Conservation (phyloP, 2,888 invertebrate species). For the Camptogramma bilineatum region DNA sequence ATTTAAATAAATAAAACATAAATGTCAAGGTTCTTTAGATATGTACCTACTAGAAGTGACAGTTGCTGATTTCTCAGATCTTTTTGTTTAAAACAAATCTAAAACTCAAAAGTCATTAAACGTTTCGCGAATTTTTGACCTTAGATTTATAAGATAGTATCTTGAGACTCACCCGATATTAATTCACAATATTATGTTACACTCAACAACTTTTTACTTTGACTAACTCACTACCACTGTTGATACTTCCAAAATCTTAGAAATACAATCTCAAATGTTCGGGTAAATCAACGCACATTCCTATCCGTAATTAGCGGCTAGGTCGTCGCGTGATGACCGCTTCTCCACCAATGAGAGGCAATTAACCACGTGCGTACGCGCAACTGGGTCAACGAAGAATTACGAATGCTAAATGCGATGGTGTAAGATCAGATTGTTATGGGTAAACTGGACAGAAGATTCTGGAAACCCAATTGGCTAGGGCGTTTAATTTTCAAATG, state of each 20-base stretch:
- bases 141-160: background rate
- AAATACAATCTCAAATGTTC: slow-evolving; percentile 14
- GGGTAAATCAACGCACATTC: slow-evolving; percentile 30
- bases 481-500: background rate
- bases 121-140: background rate
- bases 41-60: background rate
- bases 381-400: slow-evolving; percentile 68
- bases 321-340: slow-evolving; percentile 62
- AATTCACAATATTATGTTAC: slow-evolving; percentile 8
- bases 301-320: slow-evolving; percentile 61
- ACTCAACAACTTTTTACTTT: background rate
- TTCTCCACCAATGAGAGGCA: slow-evolving; percentile 63
- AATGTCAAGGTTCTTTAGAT: slow-evolving; percentile 1
- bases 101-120: background rate
- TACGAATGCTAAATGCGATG: slow-evolving; percentile 53
- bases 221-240: background rate
- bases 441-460: slow-evolving; percentile 15
- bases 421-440: slow-evolving; percentile 21
- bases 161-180: slow-evolving; percentile 25
- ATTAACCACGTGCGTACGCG: slow-evolving; percentile 65
- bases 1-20: background rate
- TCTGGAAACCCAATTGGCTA: slow-evolving; percentile 6
- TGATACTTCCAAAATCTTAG: background rate
- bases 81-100: too few species aligned
- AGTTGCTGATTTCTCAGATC: background rate